Evolutionary conservation across 92 coral and sea anemone genomes (phyloP), one percentile per base, ranked within the genome.

Genomic region (Epizoanthus scotinus): DNA sequence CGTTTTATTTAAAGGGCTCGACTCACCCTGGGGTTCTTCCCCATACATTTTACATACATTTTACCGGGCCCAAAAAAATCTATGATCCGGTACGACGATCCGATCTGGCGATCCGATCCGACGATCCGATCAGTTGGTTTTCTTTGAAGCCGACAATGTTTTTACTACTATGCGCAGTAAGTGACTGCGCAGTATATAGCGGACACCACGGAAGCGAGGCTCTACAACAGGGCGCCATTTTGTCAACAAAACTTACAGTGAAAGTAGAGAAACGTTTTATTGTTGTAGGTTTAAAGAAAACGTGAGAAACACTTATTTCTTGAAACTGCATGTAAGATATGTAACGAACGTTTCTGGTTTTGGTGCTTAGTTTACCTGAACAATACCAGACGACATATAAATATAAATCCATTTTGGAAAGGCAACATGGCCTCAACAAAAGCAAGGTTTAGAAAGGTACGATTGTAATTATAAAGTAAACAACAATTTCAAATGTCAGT

Each of bases 371-470:
- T 29, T 40, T 53, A 13, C 64, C 10, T 44, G 52, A 44, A 44
- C 52, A 34, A 34, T 34, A 34, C 2, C 40, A 34, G 40, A 34
- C 40, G 40, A 6, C 40, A 34, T 44, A 8, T 1, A 44, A 44
- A 44, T 44, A 42, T 5, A 42, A 42, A 42, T 42, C 29, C 47
- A 34, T 19, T 25, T 28, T 29, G 26, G 57, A 73, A 53, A 53
- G 17, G 21, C 63, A 55, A 10, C 22, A 73, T 55, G 78, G 65
- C 78, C 15, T 71, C 78, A 0, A 18, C 63, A 15, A 27, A 5
- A 34, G 40, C 63, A 73, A 73, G 78, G 59, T 73, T 73, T n/a
- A 73, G 78, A 42, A 73, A 73, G 78, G 78, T 71, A 52, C 5
- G 63, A 40, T 17, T 4, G 18, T 63, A 15, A 40, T 17, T 4